Conservation (phyloP, 2,113 vertebrate species). For the Hyperoodon ampullatus region DNA sequence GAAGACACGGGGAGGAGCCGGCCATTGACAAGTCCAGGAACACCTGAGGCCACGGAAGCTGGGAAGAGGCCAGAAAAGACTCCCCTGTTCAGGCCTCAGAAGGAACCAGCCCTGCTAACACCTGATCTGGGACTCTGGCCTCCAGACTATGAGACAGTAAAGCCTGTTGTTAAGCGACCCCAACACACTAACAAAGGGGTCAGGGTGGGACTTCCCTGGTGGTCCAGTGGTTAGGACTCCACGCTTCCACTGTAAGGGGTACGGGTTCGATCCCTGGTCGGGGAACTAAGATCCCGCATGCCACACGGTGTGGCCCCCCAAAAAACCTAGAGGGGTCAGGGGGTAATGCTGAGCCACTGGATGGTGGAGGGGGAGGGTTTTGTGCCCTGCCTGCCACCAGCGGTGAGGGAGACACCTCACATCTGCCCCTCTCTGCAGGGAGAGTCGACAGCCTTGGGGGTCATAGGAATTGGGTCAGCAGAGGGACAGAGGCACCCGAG, state of each 20-base stretch:
- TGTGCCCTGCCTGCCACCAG: neutral
- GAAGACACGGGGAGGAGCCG: neutral
- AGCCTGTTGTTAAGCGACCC: neutral
- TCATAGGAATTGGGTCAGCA: neutral
- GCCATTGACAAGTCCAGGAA: too few relatives aligned
- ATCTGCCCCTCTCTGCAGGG: neutral
- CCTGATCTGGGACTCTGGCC: neutral
- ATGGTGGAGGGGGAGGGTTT: fast-evolving
- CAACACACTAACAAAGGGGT: neutral
- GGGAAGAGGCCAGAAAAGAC: neutral
- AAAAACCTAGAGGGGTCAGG: too few relatives aligned
- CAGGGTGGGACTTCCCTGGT: too few relatives aligned
- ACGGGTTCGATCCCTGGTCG: too few relatives aligned
- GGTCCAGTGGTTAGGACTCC: too few relatives aligned
- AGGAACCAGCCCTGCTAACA: neutral
- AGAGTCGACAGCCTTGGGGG: too few relatives aligned
- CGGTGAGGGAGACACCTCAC: too few relatives aligned
- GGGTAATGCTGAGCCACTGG: neutral
- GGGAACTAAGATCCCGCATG: too few relatives aligned
- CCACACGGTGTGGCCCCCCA: too few relatives aligned
- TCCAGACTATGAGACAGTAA: neutral
- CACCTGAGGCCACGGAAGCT: neutral
- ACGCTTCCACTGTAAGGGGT: fast-evolving
- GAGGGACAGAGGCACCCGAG: neutral
- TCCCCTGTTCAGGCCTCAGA: fast-evolving